Base-by-base conservation (phyloP, 1,140 invertebrate genomes). In the Sycobia sp. region DNA sequence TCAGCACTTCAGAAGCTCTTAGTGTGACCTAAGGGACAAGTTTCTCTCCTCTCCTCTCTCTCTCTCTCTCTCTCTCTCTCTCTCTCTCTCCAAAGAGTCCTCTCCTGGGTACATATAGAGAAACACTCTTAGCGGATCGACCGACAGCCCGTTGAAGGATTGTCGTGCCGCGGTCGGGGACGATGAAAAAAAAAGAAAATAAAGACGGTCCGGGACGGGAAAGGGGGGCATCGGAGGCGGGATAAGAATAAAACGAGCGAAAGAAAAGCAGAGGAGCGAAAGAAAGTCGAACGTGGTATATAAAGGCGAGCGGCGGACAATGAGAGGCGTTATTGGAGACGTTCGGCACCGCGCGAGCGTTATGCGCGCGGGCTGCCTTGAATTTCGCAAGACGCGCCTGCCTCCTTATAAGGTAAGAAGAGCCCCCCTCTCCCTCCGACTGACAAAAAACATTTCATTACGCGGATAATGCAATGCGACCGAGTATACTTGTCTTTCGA, bases 241-340 rank as follows among this genome's bases (percentile, higher is more conserved):
- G 7, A 27, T 4, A 44, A 7, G 41, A 22, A 7, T 22, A 14
- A 27, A 47, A 47, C 11, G 27, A 34, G 27, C 18, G 25, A 18
- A 50, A 47, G 14, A 5, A 47, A 47, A 27, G 13, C 22, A 47
- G 44, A 27, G 27, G 23, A 47, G 9, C 7, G 10, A 27, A 25
- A 47, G 44, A 47, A 47, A 47, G 25, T 47, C 23, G 23, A 25
- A 14, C 22, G 22, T n/a, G 14, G n/a, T n/a, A n/a, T 47, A 16
- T n/a, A 27, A n/a, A 47, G 44, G 44, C 23, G 14, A 47, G 10
- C 13, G 49, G 51, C 56, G 41, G 65, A 71, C 69, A 72, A 72
- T 69, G 71, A 72, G 67, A 72, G 62, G 62, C 70, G 69, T 68
- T 67, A 67, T 53, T 57, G 39, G 49, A 57, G 65, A 18, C 39